Conservation (phyloP, 2,113 vertebrate genomes). For the Suncus etruscus region DNA sequence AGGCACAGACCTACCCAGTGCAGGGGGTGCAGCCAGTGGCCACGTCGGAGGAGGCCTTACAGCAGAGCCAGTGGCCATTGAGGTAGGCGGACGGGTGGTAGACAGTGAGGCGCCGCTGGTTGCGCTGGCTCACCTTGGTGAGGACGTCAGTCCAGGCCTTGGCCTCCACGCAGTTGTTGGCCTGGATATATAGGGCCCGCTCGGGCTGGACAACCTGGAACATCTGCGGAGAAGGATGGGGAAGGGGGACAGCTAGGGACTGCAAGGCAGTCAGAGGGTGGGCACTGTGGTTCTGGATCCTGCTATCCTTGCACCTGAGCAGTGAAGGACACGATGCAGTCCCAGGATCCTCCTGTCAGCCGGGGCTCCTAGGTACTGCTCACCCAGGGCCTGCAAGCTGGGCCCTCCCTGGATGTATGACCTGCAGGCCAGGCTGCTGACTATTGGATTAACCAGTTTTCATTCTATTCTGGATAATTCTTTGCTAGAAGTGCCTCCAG, state of each 20-base stretch:
- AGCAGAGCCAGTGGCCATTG: conserved; percentile 98
- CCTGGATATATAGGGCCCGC: conserved; percentile 98
- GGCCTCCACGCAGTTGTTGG: conserved; percentile 98
- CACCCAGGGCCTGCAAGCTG: too few species aligned
- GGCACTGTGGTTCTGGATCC: background rate
- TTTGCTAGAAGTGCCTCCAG: too few species aligned
- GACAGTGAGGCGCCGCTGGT: conserved; percentile 95
- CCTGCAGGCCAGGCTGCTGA: too few species aligned
- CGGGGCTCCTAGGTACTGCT: too few species aligned
- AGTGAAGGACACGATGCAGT: too few species aligned
- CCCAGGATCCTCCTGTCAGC: too few species aligned
- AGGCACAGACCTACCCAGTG: conserved; percentile 91
- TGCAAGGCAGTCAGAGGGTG: too few species aligned
- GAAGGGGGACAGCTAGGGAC: too few species aligned
- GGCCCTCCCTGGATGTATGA: too few species aligned
- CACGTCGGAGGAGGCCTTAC: conserved; percentile 92
- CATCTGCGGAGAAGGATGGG: conserved; percentile 89
- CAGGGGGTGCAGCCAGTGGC: conserved; percentile 96
- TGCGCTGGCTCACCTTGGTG: conserved; percentile 99
- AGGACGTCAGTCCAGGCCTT: conserved; percentile 98
- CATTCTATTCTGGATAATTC: too few species aligned
- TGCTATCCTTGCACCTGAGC: background rate
- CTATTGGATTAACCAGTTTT: too few species aligned
- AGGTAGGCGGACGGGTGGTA: conserved; percentile 98
- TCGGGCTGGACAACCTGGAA: conserved; percentile 99